Evolutionary conservation across 1,140 invertebrate genomes (phyloP), one percentile per base, ranked within the genome.

Genomic region (Eueides isabella): DNA sequence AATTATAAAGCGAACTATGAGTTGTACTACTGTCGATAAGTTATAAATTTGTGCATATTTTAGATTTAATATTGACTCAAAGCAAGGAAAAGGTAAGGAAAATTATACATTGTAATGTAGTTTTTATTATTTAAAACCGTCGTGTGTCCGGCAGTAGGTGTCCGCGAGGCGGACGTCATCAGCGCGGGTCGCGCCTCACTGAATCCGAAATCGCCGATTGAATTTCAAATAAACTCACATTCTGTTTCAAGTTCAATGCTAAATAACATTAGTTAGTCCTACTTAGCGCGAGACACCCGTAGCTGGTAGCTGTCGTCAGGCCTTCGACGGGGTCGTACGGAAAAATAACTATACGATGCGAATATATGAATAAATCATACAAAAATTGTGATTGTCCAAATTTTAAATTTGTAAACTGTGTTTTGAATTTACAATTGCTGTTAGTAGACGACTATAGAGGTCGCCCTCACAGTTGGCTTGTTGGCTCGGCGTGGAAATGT

Each of bases 191-290:
- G 63, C 72, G 61, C 61, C 69, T 72, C 55, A 48, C 38, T 68
- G 72, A 73, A 73, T 73, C 72, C 72, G 48, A 73, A 73, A 73
- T 67, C 72, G 38, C 35, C 44, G 23, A 73, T 73, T 73, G 72
- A 73, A 67, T 73, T 73, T 73, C 72, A 73, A 73, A 73, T 73
- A 30, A 61, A 30, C 12, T 55, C 35, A 31, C 33, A 31, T 29
- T 68, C 26, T 63, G 72, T 63, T 73, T 73, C 65, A 73, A 73
- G 71, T 73, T 73, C 71, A 73, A 73, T 67, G 71, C 61, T 62
- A 65, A 71, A 38, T 64, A 30, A 63, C 31, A 55, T 26, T 23
- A 11, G 48, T 11, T 2, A 23, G 48, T 26, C 48, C 19, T 55
- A 55, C 23, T 23, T 48, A 23, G 2, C 48, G 48, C 48, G 19